phyloP scores from a whole-genome alignment of 2,888 invertebrate genomes.

The Xestoiulus laeticollis region DNA sequence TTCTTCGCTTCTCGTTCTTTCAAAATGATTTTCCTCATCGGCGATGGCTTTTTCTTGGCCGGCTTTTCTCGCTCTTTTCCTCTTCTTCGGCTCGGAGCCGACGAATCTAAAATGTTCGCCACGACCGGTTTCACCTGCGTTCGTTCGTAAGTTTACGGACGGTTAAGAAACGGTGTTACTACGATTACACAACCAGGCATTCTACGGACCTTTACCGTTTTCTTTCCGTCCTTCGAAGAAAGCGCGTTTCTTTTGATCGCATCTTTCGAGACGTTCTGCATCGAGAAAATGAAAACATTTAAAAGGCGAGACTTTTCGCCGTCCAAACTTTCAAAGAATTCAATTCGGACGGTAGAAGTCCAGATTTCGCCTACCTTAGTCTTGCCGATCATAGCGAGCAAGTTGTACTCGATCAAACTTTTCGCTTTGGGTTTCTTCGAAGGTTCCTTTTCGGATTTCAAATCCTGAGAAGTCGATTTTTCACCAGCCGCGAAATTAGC shows the following conservation, averaged over 20 bases:
- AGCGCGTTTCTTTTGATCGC: background rate
- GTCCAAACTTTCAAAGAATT: background rate
- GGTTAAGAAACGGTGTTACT: background rate
- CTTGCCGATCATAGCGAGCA: conserved; percentile 47
- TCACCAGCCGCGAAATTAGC: background rate
- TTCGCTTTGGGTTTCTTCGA: conserved; percentile 50
- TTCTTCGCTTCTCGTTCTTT: conserved; percentile 60
- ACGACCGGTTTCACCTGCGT: conserved; percentile 50
- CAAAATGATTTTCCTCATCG: conserved; percentile 64
- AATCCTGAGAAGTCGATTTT: background rate
- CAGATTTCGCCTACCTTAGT: background rate
- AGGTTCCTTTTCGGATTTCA: background rate
- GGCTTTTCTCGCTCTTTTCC: conserved; percentile 67
- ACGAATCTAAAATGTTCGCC: conserved; percentile 62
- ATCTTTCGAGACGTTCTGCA: background rate
- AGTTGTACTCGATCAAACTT: conserved; percentile 46
- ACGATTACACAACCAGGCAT: background rate
- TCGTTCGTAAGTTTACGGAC: background rate
- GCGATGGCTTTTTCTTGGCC: conserved; percentile 65
- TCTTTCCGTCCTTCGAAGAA: background rate
- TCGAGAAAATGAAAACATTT: no score
- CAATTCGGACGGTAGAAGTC: background rate
- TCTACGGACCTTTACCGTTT: background rate
- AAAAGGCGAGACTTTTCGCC: background rate
- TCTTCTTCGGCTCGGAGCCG: conserved; percentile 63